Percentiles rank a stretch among this genome's conserved stretches.
Conservation (phyloP, 2,113 vertebrate genomes). For the Jacana jacana region DNA sequence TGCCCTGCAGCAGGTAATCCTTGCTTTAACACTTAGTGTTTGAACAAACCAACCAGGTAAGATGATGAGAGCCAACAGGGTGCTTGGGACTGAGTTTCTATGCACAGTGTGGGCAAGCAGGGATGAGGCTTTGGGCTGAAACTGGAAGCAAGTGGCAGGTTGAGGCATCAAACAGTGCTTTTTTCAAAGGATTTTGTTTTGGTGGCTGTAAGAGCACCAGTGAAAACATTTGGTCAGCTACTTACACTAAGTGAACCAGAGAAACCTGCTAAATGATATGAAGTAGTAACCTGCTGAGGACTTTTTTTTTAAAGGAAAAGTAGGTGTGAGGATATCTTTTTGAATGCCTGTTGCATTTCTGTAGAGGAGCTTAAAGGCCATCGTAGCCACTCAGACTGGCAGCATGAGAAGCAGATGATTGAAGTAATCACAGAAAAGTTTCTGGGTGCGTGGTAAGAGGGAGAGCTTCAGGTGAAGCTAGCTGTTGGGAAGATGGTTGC, state of each 20-base stretch:
- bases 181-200: not conserved
- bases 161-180: not conserved
- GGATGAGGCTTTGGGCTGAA: not conserved
- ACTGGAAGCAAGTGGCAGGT: not conserved
- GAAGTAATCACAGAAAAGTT: not conserved
- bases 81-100: not conserved
- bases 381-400: not conserved
- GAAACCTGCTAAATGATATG: not conserved
- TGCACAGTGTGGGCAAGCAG: not conserved
- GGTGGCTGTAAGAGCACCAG: not conserved
- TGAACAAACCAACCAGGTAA: not conserved
- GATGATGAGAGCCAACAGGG: not conserved
- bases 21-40: not conserved
- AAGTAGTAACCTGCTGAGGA: not conserved
- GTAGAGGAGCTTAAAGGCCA: not conserved
- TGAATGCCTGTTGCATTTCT: not conserved
- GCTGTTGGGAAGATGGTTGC: not conserved
- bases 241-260: not conserved
- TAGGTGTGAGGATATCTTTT: not conserved
- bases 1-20: not conserved
- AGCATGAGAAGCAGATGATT: not conserved
- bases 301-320: not conserved
- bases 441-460: not conserved
- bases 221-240: not conserved
- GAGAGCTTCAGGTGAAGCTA: not conserved